Evolutionary conservation across 2,888 invertebrate species (phyloP), one percentile per base, ranked within the genome.

Genomic region (Thumatha senex): DNA sequence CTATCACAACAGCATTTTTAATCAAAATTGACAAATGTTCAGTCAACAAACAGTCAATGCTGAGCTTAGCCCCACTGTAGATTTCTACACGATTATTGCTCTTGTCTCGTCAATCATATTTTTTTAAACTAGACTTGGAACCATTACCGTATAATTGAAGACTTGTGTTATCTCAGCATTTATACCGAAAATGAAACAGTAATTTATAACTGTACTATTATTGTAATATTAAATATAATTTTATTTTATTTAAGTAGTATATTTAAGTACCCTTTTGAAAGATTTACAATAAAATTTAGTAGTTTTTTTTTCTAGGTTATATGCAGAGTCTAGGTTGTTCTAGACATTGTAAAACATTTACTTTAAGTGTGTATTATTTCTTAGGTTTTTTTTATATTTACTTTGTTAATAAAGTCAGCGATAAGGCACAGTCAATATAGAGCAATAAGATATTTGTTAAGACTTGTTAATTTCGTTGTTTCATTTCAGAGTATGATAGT

Each of bases 351-450:
- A 29, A 35, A 58, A 24, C 14, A 48, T 51, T 39, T 55, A 18
- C n/a, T 24, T 24, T 24, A 24, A 50, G 35, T 54, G 53, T 60
- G 50, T 40, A 12, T 47, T 40, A 48, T 60, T 50, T 40, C 53
- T 66, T 54, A 34, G 52, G 44, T 50, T 63, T 48, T 63, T 48
- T 51, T 43, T 59, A 45, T 56, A 56, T 38, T 12, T 58, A 48
- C 50, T 54, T 56, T 47, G 56, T 48, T 54, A 44, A 46, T 46
- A 11, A 39, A 50, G 57, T 55, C 56, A 61, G 52, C 49, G 57
- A 41, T 63, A 60, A 68, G 65, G 65, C 11, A n/a, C 18, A 39
- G 39, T 39, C 2, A 36, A 36, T 9, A 13, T 36, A 36, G 36
- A 36, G 14, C 36, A 36, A 14, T 36, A 36, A 1, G 11, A 15